Base-by-base conservation (phyloP, 2,888 invertebrate genomes). In the Alloscopus bannaensis region DNA sequence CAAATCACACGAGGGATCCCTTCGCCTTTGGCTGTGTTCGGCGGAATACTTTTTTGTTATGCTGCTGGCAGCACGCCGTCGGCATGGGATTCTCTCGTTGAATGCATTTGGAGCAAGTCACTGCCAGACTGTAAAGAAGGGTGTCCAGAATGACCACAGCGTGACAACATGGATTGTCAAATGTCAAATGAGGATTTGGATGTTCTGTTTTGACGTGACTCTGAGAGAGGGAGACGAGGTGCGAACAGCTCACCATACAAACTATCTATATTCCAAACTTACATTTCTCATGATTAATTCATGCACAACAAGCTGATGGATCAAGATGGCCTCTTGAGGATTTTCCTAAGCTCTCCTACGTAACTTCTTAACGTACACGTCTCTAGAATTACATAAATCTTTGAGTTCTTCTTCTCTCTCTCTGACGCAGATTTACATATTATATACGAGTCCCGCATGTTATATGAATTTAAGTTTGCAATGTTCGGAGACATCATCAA, bases 91-190 rank as follows among this genome's bases (percentile, higher is more conserved):
- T 69, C 62, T 22, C 50, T n/a, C n/a, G n/a, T n/a, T 18, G 57
- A 66, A 55, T 62, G 80, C 64, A 72, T 68, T n/a, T 72, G 81
- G 82, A 84, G 84, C 84, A 84, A 86, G 86, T 86, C 86, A 86
- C 86, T 86, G 86, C 86, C 86, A 86, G 86, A 85, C 84, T 86
- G 84, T 84, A 85, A 85, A 84, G 84, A 84, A 84, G 84, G 80
- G 75, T 69, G 73, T 72, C 68, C 68, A 50, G 42, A 55, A 62
- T 52, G 79, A 68, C 26, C 68, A 68, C 79, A 68, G 72, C 59
- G n/a, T 50, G 24, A 31, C n/a, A n/a, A n/a, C n/a, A n/a, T n/a
- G n/a, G n/a, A n/a, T n/a, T n/a, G n/a, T n/a, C n/a, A n/a, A 36
- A 36, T 36, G 36, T 13, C 13, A 36, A 36, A 6, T 36, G 36